Conservation (phyloP, 2,797 vertebrate genomes). For the Acropternis orthonyx region DNA sequence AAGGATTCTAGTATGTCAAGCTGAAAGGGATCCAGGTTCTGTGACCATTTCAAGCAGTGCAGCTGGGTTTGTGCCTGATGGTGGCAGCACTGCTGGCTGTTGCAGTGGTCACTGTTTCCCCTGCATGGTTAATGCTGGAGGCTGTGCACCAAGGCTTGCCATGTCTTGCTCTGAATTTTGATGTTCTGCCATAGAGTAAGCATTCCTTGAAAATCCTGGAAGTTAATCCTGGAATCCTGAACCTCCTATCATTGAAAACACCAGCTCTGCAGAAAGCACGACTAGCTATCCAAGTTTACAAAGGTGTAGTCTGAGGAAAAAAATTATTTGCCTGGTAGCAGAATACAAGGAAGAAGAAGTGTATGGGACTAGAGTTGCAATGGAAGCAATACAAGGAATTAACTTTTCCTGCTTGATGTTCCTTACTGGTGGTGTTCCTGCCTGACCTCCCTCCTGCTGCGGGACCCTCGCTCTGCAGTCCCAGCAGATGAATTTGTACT, state of each 20-base stretch:
- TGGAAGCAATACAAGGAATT: not conserved
- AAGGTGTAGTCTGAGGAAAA: not conserved
- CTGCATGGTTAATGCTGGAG: not conserved
- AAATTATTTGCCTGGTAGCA: not conserved
- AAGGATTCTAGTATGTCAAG: not conserved
- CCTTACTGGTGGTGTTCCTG: not conserved
- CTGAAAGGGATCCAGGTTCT: not conserved
- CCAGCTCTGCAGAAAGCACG: not conserved
- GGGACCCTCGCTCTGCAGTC: not conserved
- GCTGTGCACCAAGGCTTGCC: not conserved
- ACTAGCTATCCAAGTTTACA: not conserved
- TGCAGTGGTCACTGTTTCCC: not conserved
- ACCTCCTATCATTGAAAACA: not conserved
- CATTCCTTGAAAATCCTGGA: not conserved
- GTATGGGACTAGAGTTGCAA: not conserved
- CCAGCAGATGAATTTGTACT: not conserved
- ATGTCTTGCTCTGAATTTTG: not conserved
- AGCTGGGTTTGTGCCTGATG: not conserved
- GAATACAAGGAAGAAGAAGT: not conserved
- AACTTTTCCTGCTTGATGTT: not conserved
- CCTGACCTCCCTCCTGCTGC: not conserved
- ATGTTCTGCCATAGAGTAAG: not conserved
- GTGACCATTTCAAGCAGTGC: not conserved
- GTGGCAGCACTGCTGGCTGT: not conserved
- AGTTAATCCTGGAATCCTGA: not conserved